These are phyloP conservation scores for Pitta sordida DNA, from an alignment of 2,113 vertebrate genomes.

Conservation along the genomic window DNA sequence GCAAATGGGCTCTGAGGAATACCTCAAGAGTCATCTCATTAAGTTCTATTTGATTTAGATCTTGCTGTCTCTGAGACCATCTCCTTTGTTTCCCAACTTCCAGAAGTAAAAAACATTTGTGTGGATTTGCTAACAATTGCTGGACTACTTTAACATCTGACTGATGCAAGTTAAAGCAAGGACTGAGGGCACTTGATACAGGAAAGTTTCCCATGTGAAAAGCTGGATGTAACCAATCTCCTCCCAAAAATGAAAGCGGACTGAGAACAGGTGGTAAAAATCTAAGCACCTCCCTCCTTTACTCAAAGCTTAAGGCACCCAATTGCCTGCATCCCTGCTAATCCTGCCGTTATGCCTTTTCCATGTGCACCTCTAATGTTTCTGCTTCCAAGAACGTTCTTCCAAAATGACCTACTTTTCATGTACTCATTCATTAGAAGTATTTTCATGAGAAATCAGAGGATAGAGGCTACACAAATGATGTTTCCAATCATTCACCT, in stretches of 20 bases:
- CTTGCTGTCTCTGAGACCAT: not conserved
- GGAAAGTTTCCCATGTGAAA: not conserved
- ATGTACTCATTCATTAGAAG: not conserved
- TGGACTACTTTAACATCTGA: not conserved
- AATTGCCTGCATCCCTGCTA: not conserved
- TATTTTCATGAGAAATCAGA: not conserved
- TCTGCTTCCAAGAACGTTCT: not conserved
- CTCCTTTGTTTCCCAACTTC: not conserved
- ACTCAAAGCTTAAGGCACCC: not conserved
- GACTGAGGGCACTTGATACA: not conserved
- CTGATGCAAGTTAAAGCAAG: not conserved
- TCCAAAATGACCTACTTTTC: not conserved
- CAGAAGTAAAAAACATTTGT: not conserved
- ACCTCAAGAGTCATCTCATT: not conserved
- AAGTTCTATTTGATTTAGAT: not conserved
- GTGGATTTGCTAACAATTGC: not conserved
- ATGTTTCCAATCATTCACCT: not conserved
- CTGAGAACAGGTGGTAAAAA: not conserved
- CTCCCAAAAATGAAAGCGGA: not conserved
- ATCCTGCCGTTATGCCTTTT: not conserved
- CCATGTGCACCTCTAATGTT: not conserved
- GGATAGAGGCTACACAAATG: not conserved
- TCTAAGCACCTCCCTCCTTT: not conserved
- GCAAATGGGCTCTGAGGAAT: not conserved
- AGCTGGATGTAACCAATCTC: not conserved